phyloP scores from a whole-genome alignment of 2,797 vertebrate species.

The Hylomyscus alleni region DNA sequence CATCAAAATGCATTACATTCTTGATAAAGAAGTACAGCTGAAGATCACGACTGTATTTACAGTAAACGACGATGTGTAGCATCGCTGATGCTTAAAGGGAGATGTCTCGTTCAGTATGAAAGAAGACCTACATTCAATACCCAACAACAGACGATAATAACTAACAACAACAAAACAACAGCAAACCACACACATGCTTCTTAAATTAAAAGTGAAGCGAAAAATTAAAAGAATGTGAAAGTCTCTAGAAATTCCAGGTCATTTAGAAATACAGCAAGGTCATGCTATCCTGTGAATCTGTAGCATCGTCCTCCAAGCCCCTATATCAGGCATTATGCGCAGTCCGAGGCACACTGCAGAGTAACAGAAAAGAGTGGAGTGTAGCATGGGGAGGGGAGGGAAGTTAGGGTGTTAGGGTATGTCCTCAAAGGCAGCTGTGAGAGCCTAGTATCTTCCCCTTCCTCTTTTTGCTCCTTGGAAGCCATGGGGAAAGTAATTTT shows the following conservation, averaged over 20 bases:
- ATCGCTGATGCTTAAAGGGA: background rate
- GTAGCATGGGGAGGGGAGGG: no score
- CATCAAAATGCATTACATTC: background rate
- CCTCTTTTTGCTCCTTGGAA: background rate
- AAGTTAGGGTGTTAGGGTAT: no score
- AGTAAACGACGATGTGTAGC: background rate
- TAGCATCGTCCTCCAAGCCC: background rate
- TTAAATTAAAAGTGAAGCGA: background rate
- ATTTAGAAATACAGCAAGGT: background rate
- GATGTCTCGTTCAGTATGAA: background rate
- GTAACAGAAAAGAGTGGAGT: no score
- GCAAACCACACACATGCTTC: background rate
- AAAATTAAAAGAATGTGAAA: background rate
- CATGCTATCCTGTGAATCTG: background rate
- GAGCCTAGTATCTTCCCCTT: background rate
- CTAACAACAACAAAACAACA: background rate
- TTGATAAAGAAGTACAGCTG: slow-evolving; percentile 10
- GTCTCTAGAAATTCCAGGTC: background rate
- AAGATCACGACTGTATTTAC: background rate
- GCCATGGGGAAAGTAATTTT: background rate
- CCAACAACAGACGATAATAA: background rate
- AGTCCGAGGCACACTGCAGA: background rate
- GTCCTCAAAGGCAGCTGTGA: no score
- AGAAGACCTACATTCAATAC: background rate
- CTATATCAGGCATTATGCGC: background rate